Conservation (phyloP, 2,113 vertebrate species). For the Coregonus clupeaformis region DNA sequence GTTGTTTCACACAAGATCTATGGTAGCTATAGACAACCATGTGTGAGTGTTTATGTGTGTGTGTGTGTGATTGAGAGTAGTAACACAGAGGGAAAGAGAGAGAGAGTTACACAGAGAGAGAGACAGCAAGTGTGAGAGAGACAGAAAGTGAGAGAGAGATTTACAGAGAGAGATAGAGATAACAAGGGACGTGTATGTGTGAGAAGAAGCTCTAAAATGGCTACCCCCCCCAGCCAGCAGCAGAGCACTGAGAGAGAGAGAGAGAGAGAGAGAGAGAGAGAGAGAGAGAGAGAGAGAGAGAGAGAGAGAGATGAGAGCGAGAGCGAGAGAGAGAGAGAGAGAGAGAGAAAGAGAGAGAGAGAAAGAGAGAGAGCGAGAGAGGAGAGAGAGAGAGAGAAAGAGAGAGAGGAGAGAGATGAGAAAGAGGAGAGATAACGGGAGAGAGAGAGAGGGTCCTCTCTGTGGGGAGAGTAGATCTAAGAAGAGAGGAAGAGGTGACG, state of each 20-base stretch:
- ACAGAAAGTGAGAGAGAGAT: not conserved
- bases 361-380: conserved; percentile 11
- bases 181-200: not conserved
- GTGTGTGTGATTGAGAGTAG: conserved; percentile 30
- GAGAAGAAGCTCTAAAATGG: too few species aligned
- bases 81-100: too few species aligned
- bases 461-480: too few species aligned
- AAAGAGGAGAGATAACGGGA: not conserved
- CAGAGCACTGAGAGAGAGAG: not conserved
- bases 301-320: not conserved
- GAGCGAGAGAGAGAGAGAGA: conserved; percentile 4
- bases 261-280: not conserved
- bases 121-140: not conserved
- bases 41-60: conserved; percentile 17
- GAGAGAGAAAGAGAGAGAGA: not conserved
- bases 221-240: too few species aligned
- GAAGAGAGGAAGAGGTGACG: not conserved
- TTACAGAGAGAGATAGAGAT: not conserved
- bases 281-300: not conserved
- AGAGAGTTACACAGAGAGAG: not conserved
- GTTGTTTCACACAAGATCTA: not conserved
- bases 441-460: too few species aligned
- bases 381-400: not conserved
- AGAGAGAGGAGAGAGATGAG: too few species aligned
- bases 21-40: not conserved